Conservation (phyloP, 2,888 invertebrate genomes). For the Hyposoter didymator region DNA sequence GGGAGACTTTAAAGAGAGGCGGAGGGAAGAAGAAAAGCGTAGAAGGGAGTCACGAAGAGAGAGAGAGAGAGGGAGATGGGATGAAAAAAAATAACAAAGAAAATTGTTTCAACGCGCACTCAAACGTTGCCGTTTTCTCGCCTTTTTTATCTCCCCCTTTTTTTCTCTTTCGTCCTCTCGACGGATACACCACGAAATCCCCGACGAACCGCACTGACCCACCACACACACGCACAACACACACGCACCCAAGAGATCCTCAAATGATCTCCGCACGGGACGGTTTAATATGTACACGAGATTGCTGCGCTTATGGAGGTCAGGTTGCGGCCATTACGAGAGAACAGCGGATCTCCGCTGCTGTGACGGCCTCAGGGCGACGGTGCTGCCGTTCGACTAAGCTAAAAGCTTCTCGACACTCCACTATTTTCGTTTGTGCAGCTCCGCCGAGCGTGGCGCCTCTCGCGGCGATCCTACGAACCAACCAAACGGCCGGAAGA, state of each 20-base stretch:
- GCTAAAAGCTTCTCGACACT: neutral
- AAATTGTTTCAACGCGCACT: constrained; percentile 44
- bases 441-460: neutral
- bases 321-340: constrained; percentile 79
- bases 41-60: neutral
- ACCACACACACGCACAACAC: constrained; percentile 13
- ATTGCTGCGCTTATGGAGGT: constrained; percentile 70
- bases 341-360: constrained; percentile 42
- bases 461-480: neutral
- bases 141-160: constrained; percentile 7
- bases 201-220: constrained; percentile 23
- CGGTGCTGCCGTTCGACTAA: constrained; percentile 49
- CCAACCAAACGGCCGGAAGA: neutral
- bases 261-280: constrained; percentile 56
- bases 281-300: constrained; percentile 52
- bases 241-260: constrained; percentile 6
- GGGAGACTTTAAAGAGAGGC: constrained; percentile 13
- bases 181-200: neutral
- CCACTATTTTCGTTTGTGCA: neutral
- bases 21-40: constrained; percentile 6
- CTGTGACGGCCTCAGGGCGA: constrained; percentile 41
- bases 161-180: neutral
- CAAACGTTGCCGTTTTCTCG: constrained; percentile 12
- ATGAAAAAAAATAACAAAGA: constrained; percentile 38
- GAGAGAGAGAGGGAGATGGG: constrained; percentile 9